A percentile compares a stretch with the other conserved stretches of the same genome.
Evolutionary conservation across 2,888 invertebrate species (phyloP).

Genomic region (Drosophila meridionalis): DNA sequence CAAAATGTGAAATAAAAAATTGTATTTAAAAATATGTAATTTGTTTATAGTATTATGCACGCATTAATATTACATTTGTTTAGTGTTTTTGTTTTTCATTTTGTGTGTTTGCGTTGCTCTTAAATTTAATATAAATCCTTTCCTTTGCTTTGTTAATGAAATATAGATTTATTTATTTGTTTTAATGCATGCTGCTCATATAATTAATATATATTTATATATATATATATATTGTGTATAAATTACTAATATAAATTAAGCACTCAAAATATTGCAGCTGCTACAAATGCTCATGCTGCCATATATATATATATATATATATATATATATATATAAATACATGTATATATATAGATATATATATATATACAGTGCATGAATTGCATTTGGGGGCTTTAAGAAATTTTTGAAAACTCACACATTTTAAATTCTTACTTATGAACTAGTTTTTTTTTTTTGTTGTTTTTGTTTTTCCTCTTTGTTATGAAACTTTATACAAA

Average conservation of each 20-base stretch:
- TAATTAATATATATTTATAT: slow-evolving; percentile 37
- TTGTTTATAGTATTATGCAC: slow-evolving; percentile 62
- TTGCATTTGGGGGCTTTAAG: slow-evolving; percentile 37
- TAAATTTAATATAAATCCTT: slow-evolving; percentile 59
- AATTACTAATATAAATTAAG: slow-evolving; percentile 80
- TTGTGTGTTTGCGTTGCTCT: slow-evolving; percentile 42
- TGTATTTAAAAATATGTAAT: slow-evolving; percentile 74
- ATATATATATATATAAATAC: slow-evolving; percentile 35
- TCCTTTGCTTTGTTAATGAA: slow-evolving; percentile 25
- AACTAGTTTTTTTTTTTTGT: slow-evolving; percentile 11
- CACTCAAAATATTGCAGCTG: slow-evolving; percentile 77
- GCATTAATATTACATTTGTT: slow-evolving; percentile 42
- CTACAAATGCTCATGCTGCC: slow-evolving; percentile 60
- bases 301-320: slow-evolving; percentile 29
- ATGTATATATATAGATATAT: slow-evolving; percentile 20
- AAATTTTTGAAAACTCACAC: slow-evolving; percentile 46
- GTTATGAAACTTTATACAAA: slow-evolving; percentile 55
- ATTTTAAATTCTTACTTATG: slow-evolving; percentile 37
- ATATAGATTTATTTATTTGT: slow-evolving; percentile 52
- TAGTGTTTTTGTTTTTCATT: slow-evolving; percentile 39
- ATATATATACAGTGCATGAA: slow-evolving; percentile 55
- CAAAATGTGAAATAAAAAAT: slow-evolving; percentile 76
- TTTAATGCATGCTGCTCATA: slow-evolving; percentile 59
- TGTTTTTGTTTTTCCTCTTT: slow-evolving; percentile 16
- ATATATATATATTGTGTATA: slow-evolving; percentile 60